Base-by-base conservation (phyloP, 2,888 invertebrate genomes). In the Fabriciana adippe region DNA sequence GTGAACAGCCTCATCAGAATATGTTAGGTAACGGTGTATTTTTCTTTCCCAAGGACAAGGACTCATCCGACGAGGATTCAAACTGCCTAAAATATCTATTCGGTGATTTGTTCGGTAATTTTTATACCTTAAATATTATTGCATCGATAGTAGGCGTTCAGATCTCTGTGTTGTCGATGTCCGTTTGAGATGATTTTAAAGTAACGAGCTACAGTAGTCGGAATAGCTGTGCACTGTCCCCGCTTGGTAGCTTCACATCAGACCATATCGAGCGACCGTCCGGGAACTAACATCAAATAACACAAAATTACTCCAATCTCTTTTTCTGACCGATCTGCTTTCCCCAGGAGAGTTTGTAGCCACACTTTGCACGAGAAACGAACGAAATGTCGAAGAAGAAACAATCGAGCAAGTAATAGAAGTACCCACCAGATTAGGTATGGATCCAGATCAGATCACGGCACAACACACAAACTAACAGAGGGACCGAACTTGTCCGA, bases 11-110 rank as follows among this genome's bases (percentile, higher is more conserved):
- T 73, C 65, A 71, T 68, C n/a, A 14, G 54, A 56, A 55, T 57
- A 53, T 50, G 66, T 62, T 71, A 68, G 79, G 76, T 79, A 78
- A 85, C 87, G 77, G 87, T 80, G 77, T 84, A 77, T 86, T 78
- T 87, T 89, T 85, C 81, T 87, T 83, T 88, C 79, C 85, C 78
- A 89, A 91, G 90, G 90, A 88, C 82, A 82, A 85, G 87, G 87
- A 86, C 79, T 87, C 90, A 80, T 90, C 90, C 84, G 91, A 90
- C 81, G 90, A 90, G 83, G 90, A 94, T 90, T 93, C 93, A 92
- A 94, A 94, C 94, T 95, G 95, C 94, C 94, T 95, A 91, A 94
- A 93, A 94, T 94, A 94, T 90, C 93, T 95, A 87, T 94, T 95
- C 90, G 94, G 94, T 87, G 94, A 94, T 85, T 90, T 94, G 81